Evolutionary conservation across 2,888 invertebrate genomes (phyloP).

Genomic region (Chrysolina americana): DNA sequence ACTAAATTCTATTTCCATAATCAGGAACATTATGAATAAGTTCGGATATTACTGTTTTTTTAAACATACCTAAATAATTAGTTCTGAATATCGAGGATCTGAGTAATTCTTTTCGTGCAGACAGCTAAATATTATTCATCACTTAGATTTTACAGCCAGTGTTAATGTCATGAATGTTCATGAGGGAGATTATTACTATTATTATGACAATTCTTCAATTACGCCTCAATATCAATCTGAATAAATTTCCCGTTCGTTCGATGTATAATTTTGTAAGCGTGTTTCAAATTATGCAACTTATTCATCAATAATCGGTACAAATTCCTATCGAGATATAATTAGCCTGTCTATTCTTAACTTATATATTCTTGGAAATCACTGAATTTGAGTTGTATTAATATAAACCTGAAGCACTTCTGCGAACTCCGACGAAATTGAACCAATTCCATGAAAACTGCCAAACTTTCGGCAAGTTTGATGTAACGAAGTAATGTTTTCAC

Average conservation of each 20-base stretch:
- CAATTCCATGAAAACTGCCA: neutral
- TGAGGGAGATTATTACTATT: no score
- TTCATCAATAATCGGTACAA: constrained; percentile 12
- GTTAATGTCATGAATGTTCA: no score
- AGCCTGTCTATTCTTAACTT: constrained; percentile 12
- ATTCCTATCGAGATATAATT: constrained; percentile 18
- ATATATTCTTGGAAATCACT: neutral
- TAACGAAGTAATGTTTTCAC: neutral
- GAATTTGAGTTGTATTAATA: constrained; percentile 12
- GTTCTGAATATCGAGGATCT: no score
- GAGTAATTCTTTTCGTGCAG: no score
- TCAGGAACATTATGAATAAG: no score
- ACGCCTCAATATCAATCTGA: neutral
- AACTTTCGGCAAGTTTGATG: no score
- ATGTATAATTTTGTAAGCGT: neutral
- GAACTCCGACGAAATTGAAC: constrained; percentile 3
- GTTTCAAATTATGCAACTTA: constrained; percentile 15
- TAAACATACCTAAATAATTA: no score
- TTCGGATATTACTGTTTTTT: no score
- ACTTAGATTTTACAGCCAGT: no score
- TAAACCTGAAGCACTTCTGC: constrained; percentile 1
- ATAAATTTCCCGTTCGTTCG: neutral
- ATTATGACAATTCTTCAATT: neutral
- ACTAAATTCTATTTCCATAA: no score
- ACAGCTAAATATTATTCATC: no score